Percentiles rank a stretch among this genome's conserved stretches.
phyloP scores from a whole-genome alignment of 2,113 vertebrate genomes.

The Pseudorhombus dupliciocellatus region DNA sequence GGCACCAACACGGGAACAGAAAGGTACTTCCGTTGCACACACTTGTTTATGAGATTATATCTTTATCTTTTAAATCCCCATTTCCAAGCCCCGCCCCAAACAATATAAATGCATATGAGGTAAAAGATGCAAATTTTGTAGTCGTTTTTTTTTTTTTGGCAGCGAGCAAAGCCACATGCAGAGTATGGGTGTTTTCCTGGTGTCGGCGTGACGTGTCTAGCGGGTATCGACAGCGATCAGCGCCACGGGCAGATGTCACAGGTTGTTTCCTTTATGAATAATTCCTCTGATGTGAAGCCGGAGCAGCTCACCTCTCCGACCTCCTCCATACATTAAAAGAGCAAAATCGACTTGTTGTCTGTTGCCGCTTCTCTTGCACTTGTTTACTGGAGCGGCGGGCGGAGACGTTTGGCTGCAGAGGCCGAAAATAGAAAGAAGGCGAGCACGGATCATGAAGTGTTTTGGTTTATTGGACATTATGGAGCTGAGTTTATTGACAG shows the following conservation, averaged over 20 bases:
- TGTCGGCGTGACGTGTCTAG: slow-evolving; percentile 21
- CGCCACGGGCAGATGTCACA: slow-evolving; percentile 55
- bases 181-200: slow-evolving; percentile 70
- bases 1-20: slow-evolving; percentile 48
- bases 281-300: slow-evolving; percentile 56
- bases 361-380: slow-evolving; percentile 27
- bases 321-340: slow-evolving; percentile 43
- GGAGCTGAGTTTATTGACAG: slow-evolving; percentile 59
- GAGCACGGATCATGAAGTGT: slow-evolving; percentile 60
- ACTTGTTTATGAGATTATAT: slow-evolving; percentile 79
- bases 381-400: slow-evolving; percentile 47
- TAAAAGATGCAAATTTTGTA: no score
- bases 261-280: slow-evolving; percentile 55
- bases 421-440: slow-evolving; percentile 39
- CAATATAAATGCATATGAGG: slow-evolving; percentile 86
- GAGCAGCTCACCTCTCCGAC: slow-evolving; percentile 13
- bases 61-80: slow-evolving; percentile 71
- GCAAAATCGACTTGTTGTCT: slow-evolving; percentile 38
- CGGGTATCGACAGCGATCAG: slow-evolving; percentile 42
- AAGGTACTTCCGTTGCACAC: slow-evolving; percentile 52
- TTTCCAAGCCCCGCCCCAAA: slow-evolving; percentile 65
- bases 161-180: slow-evolving; percentile 38
- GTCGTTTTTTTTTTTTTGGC: slow-evolving; percentile 56
- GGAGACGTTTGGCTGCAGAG: slow-evolving; percentile 25
- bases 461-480: slow-evolving; percentile 67